A percentile compares a stretch with the other conserved stretches of the same genome.
Conservation (phyloP, 1,140 invertebrate genomes). For the Calycopis cecrops region DNA sequence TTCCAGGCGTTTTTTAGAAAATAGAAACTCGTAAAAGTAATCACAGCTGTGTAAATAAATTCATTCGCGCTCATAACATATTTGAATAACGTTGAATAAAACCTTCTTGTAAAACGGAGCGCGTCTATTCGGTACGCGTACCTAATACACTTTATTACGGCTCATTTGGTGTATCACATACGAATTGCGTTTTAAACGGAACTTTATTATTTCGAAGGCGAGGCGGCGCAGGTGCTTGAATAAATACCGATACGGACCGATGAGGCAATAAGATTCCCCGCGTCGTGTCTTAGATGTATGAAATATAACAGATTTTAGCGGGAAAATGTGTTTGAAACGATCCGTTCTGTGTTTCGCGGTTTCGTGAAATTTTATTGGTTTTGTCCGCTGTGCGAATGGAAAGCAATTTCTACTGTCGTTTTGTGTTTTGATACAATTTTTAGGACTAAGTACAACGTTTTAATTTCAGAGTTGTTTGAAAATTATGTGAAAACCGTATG, state of each 20-base stretch:
- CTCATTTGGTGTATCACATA: constrained; percentile 64
- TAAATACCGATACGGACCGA: constrained; percentile 51
- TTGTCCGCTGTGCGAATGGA: no score
- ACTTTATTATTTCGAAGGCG: constrained; percentile 65
- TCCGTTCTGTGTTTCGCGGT: no score
- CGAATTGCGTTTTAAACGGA: constrained; percentile 64
- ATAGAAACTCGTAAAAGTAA: neutral
- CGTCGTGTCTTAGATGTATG: no score
- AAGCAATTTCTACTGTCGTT: no score
- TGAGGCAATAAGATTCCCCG: constrained; percentile 38
- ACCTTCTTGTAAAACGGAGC: constrained; percentile 1
- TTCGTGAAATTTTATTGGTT: no score
- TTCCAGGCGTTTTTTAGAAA: neutral
- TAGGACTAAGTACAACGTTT: no score
- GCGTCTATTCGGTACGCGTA: constrained; percentile 52
- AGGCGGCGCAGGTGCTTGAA: constrained; percentile 51
- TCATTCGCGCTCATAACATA: constrained; percentile 8
- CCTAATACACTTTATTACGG: constrained; percentile 66
- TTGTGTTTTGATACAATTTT: no score
- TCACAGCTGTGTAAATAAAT: constrained; percentile 3
- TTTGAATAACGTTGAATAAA: constrained; percentile 16
- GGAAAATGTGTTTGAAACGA: no score
- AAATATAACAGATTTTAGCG: no score
- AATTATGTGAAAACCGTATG: no score
- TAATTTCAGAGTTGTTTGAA: no score